These are phyloP conservation scores for Helicoverpa armigera DNA, from an alignment of 1,140 invertebrate species.

Conservation along the genomic window DNA sequence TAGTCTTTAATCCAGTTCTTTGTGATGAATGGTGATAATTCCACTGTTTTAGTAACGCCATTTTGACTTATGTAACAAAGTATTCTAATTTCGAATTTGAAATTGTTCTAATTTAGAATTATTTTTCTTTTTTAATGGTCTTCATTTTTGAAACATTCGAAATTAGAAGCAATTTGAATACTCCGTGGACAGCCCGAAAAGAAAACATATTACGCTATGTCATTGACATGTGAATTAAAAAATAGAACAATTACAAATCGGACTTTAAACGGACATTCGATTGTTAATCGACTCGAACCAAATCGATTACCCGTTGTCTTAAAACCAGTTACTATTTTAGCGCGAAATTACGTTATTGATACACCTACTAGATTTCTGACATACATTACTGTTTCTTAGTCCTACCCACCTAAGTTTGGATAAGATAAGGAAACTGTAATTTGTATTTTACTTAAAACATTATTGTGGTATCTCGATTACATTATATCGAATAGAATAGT, in stretches of 20 bases:
- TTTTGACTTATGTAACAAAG: neutral
- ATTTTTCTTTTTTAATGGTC: too few species aligned
- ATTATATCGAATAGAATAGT: constrained; percentile 8
- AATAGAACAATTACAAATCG: neutral
- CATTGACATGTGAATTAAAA: constrained; percentile 1
- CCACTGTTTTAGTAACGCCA: neutral
- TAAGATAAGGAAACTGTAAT: constrained; percentile 28
- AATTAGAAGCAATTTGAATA: too few species aligned
- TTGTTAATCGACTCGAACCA: constrained; percentile 15
- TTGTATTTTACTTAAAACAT: constrained; percentile 2
- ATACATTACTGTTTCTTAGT: constrained; percentile 4
- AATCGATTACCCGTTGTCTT: constrained; percentile 28
- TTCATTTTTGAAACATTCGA: too few species aligned
- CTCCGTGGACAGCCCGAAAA: too few species aligned
- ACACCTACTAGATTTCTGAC: constrained; percentile 18
- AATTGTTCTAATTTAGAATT: too few species aligned
- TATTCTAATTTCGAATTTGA: too few species aligned
- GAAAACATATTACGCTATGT: too few species aligned
- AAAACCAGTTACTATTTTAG: constrained; percentile 23
- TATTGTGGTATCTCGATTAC: neutral
- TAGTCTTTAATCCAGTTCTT: neutral
- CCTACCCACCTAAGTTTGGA: neutral
- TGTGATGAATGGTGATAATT: constrained; percentile 14
- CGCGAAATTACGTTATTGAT: constrained; percentile 14
- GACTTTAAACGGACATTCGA: neutral